These are phyloP conservation scores for Strigops habroptila DNA, from an alignment of 2,113 vertebrate genomes.

Conservation along the genomic window DNA sequence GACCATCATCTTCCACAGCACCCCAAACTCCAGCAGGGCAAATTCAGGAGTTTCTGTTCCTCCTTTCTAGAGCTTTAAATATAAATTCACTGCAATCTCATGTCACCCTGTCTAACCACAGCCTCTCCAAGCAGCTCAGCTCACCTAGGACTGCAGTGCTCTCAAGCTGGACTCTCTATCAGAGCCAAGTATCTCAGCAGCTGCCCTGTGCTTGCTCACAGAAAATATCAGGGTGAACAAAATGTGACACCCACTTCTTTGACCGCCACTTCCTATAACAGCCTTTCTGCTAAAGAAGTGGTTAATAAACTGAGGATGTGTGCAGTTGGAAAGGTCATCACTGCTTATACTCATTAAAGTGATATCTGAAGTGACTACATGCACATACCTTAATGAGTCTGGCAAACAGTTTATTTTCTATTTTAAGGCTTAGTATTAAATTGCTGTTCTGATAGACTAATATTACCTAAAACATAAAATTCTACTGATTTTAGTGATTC, in stretches of 20 bases:
- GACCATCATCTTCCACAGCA: not conserved
- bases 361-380: not conserved
- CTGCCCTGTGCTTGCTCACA: not conserved
- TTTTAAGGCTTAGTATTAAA: not conserved
- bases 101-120: not conserved
- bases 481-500: not conserved
- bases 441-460: not conserved
- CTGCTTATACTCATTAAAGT: not conserved
- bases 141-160: not conserved
- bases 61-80: not conserved
- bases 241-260: not conserved
- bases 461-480: not conserved
- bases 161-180: not conserved
- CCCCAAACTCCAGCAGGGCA: not conserved
- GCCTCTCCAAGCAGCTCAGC: not conserved
- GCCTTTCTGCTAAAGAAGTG: not conserved
- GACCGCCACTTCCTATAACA: not conserved
- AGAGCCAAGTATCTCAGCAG: not conserved
- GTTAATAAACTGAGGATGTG: not conserved
- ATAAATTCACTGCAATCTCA: not conserved
- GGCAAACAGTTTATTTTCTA: conserved; percentile 4
- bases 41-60: not conserved
- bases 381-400: not conserved
- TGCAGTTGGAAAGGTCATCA: not conserved
- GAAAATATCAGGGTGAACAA: not conserved